phyloP scores from a whole-genome alignment of 2,797 vertebrate genomes.

The Phyllotis vaccarum region DNA sequence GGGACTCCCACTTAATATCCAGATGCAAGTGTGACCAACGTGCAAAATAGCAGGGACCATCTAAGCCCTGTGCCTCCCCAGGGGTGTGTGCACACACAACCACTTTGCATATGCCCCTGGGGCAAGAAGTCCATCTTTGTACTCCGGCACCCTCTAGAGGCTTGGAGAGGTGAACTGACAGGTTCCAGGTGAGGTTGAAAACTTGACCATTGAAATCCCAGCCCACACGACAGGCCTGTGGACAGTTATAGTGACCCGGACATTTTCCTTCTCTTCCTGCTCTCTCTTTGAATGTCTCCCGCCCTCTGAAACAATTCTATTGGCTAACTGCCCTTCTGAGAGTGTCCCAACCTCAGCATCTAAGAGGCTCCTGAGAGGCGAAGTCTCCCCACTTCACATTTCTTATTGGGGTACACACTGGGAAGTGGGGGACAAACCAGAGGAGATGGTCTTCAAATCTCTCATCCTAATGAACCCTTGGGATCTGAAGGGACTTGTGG shows the following conservation, averaged over 20 bases:
- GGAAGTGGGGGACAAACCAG: background rate
- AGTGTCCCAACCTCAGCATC: background rate
- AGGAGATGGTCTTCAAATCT: background rate
- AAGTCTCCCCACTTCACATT: background rate
- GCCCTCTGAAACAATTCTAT: background rate
- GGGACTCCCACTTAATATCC: background rate
- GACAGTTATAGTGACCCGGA: background rate
- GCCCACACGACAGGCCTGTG: background rate
- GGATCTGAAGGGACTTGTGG: background rate
- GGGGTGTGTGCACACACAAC: background rate
- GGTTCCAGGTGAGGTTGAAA: background rate
- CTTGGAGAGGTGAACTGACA: background rate
- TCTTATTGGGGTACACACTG: background rate
- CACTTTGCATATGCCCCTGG: background rate
- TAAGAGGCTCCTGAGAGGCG: background rate
- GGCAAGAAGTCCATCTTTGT: background rate
- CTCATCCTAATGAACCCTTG: background rate
- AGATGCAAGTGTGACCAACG: background rate
- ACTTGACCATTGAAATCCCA: background rate
- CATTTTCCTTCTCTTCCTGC: background rate
- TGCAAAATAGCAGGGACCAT: background rate
- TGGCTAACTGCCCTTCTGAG: background rate
- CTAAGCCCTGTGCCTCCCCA: background rate
- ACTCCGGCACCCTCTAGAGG: conserved; percentile 12
- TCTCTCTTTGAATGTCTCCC: background rate